Conservation (phyloP, 2,113 vertebrate species). For the Limanda limanda region DNA sequence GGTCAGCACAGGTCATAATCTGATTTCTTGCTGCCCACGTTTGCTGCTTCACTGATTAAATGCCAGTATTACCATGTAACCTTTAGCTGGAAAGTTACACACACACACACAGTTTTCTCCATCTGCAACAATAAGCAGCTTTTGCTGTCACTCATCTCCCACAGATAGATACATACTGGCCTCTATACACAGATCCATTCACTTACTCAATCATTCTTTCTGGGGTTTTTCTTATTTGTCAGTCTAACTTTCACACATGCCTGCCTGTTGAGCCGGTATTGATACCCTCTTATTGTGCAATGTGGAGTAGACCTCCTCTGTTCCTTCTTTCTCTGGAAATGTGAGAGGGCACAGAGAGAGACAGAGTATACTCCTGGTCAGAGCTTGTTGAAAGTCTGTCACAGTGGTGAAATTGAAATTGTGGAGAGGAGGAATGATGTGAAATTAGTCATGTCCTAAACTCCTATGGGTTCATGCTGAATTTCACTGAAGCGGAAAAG, state of each 20-base stretch:
- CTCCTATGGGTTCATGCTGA: neutral
- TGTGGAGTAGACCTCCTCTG: too few species aligned
- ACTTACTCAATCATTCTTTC: neutral
- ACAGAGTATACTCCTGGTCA: neutral
- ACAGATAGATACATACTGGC: constrained; percentile 2
- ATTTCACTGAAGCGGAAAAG: neutral
- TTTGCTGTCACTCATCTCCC: constrained; percentile 23
- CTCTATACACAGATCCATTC: neutral
- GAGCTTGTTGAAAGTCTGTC: constrained; percentile 30
- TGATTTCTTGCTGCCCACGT: constrained; percentile 74
- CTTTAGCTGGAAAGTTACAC: constrained; percentile 66
- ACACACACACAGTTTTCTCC: constrained; percentile 1
- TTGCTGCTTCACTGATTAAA: constrained; percentile 74
- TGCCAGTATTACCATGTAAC: constrained; percentile 84
- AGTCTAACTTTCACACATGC: constrained; percentile 1
- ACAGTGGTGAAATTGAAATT: constrained; percentile 10
- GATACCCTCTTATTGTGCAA: neutral
- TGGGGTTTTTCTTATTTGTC: neutral
- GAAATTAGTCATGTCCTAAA: neutral
- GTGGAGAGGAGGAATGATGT: constrained; percentile 1
- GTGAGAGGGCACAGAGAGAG: too few species aligned
- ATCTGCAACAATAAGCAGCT: constrained; percentile 21
- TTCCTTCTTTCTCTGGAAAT: too few species aligned
- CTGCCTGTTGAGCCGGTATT: neutral
- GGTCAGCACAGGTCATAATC: constrained; percentile 45